A percentile compares a stretch with the other conserved stretches of the same genome.
phyloP scores from a whole-genome alignment of 2,797 vertebrate genomes.

The Micromesistius poutassou region DNA sequence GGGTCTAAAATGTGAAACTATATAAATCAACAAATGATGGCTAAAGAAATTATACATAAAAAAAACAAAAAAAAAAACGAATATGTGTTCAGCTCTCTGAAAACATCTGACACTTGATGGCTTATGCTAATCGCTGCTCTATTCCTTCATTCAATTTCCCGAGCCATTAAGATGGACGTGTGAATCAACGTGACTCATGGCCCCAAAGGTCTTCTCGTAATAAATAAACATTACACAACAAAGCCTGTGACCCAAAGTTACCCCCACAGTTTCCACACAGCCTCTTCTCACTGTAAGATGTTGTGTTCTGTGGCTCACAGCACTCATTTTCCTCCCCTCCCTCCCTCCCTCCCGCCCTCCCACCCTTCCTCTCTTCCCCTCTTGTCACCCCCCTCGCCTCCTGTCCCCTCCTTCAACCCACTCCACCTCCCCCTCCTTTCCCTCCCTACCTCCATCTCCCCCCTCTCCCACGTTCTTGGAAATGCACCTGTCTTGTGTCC shows the following conservation, averaged over 20 bases:
- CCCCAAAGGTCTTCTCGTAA: too few species aligned
- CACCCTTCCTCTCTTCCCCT: neutral
- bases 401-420: conserved; percentile 25
- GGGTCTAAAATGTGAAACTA: neutral
- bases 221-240: too few species aligned
- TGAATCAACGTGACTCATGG: too few species aligned
- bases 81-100: neutral
- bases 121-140: too few species aligned
- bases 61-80: neutral
- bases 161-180: too few species aligned
- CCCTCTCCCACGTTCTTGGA: conserved; percentile 22
- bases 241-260: neutral
- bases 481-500: conserved; percentile 47
- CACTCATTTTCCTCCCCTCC: too few species aligned
- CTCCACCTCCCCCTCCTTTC: neutral
- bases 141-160: too few species aligned
- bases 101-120: too few species aligned
- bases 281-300: neutral
- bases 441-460: neutral
- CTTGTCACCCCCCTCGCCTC: too few species aligned
- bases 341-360: neutral
- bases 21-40: neutral
- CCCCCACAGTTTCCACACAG: neutral
- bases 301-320: neutral
- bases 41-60: neutral